These are phyloP conservation scores for Halictus rubicundus DNA, from an alignment of 1,140 invertebrate species.

Conservation along the genomic window DNA sequence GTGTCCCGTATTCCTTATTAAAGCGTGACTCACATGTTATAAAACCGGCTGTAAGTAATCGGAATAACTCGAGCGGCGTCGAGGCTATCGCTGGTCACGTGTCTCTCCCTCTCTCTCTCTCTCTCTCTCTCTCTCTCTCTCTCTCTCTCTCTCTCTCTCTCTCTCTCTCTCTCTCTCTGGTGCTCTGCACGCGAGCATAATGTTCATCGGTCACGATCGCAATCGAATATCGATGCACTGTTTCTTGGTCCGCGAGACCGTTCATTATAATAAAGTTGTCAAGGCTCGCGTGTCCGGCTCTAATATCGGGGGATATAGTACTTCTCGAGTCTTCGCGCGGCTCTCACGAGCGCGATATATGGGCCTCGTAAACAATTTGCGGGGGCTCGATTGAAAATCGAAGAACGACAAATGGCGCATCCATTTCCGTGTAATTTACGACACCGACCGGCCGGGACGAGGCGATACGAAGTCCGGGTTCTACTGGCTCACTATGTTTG, in stretches of 20 bases:
- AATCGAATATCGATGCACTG: conserved; percentile 57
- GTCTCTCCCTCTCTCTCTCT: background rate
- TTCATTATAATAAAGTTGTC: conserved; percentile 63
- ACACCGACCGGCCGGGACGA: background rate
- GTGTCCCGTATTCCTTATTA: too few species aligned
- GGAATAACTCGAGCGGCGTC: background rate
- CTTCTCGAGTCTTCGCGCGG: conserved; percentile 9
- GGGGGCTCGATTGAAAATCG: conserved; percentile 16
- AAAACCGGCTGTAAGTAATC: background rate
- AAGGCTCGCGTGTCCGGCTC: conserved; percentile 48
- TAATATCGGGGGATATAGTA: conserved; percentile 15
- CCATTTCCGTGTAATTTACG: conserved; percentile 22
- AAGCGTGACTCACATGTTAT: too few species aligned
- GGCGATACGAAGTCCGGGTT: conserved; percentile 7
- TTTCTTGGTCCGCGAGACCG: conserved; percentile 27
- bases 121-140: background rate
- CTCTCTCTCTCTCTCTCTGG: background rate
- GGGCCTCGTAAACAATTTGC: conserved; percentile 22
- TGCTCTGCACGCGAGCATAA: conserved; percentile 19
- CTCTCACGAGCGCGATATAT: background rate
- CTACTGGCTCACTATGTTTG: background rate
- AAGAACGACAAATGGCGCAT: conserved; percentile 20
- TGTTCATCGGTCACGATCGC: conserved; percentile 37
- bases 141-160: background rate
- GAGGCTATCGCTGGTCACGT: background rate